A percentile compares a stretch with the other conserved stretches of the same genome.
These are phyloP conservation scores for Aurelia aurita complex sp. Pacific DNA, from an alignment of 30 jellyfish, hydroid and myxozoan species.

Conservation along the genomic window DNA sequence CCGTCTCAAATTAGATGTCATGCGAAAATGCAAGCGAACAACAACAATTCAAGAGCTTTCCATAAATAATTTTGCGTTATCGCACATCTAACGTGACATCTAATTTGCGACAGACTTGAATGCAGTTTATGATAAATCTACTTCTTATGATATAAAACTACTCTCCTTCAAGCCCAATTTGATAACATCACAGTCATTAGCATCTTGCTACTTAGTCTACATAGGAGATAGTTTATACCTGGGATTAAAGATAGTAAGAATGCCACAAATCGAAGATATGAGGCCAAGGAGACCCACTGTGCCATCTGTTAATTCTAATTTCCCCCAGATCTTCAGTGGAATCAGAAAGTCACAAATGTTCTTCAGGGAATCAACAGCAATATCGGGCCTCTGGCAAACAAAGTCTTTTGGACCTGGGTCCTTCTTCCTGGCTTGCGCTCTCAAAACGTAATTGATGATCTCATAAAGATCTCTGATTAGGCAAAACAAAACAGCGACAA, in stretches of 20 bases:
- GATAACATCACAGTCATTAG: too few species aligned
- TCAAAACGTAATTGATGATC: conserved; percentile 42
- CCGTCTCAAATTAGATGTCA: too few species aligned
- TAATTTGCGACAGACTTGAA: too few species aligned
- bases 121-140: too few species aligned
- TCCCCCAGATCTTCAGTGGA: conserved; percentile 85
- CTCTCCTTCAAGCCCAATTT: too few species aligned
- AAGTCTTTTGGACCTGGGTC: conserved; percentile 30
- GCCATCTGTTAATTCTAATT: conserved; percentile 59
- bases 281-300: conserved; percentile 84
- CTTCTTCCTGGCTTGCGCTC: conserved; percentile 59
- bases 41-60: too few species aligned
- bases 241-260: conserved; percentile 64
- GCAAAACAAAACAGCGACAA: conserved; percentile 76
- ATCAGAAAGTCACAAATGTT: conserved; percentile 71
- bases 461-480: conserved; percentile 86
- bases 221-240: conserved; percentile 72
- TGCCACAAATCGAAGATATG: conserved; percentile 81
- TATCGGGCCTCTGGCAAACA: conserved; percentile 65
- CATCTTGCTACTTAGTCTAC: not conserved
- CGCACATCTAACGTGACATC: too few species aligned
- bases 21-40: too few species aligned
- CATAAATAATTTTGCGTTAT: too few species aligned
- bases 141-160: too few species aligned
- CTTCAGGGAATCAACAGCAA: conserved; percentile 66